phyloP scores from a whole-genome alignment of 2,113 vertebrate genomes.

The Pica pica region DNA sequence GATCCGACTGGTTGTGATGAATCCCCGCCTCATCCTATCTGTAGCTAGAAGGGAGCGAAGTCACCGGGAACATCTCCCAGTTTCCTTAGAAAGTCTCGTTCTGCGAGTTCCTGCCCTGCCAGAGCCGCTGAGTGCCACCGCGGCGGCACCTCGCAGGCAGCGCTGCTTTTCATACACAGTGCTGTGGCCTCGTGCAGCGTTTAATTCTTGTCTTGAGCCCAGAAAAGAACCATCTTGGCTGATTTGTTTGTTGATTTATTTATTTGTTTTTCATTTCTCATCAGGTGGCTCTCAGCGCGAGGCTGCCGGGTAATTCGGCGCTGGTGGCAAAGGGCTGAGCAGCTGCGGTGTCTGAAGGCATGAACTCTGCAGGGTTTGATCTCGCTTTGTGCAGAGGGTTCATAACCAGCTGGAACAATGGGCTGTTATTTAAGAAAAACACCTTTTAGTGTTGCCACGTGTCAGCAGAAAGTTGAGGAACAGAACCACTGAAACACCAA shows the following conservation, averaged over 20 bases:
- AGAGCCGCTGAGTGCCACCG: not conserved
- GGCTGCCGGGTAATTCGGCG: not conserved
- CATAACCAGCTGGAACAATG: not conserved
- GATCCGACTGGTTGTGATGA: not conserved
- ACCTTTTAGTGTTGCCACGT: slow-evolving; percentile 4
- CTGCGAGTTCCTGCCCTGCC: not conserved
- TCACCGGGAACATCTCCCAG: not conserved
- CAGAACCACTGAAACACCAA: not conserved
- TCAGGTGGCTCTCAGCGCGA: not conserved
- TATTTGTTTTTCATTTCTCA: not conserved
- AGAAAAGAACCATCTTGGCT: not conserved
- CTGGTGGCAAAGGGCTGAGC: not conserved
- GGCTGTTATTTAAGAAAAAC: not conserved
- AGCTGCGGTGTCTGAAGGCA: not conserved
- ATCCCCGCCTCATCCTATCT: not conserved
- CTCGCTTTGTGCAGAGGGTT: not conserved
- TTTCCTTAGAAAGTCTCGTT: slow-evolving; percentile 54
- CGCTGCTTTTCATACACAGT: slow-evolving; percentile 32
- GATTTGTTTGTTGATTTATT: not conserved
- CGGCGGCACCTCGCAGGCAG: not conserved
- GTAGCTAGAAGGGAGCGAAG: slow-evolving; percentile 53
- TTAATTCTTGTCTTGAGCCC: not conserved
- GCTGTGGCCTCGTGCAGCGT: not conserved
- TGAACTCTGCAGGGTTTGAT: not conserved
- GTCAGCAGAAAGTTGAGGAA: slow-evolving; percentile 2